phyloP scores from a whole-genome alignment of 2,113 vertebrate genomes.

The Scalopus aquaticus region DNA sequence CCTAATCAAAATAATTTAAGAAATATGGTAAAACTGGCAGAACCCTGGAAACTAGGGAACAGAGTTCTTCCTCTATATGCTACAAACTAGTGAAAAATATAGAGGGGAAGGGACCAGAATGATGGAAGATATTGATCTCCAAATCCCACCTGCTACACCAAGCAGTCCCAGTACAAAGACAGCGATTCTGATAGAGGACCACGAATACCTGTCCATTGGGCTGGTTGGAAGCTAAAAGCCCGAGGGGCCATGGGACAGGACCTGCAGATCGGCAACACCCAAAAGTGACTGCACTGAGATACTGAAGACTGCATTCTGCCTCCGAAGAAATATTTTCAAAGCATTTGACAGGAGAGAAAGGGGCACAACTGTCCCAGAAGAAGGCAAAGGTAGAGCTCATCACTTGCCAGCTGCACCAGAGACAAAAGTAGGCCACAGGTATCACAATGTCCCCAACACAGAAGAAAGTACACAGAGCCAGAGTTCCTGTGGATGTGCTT shows the following conservation, averaged over 20 bases:
- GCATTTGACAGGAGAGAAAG: not conserved
- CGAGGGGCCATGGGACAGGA: not conserved
- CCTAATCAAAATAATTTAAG: conserved; percentile 2
- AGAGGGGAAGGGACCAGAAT: not conserved
- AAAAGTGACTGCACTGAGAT: not conserved
- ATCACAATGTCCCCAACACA: not conserved
- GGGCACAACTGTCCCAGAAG: not conserved
- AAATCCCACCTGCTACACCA: not conserved
- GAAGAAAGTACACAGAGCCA: not conserved
- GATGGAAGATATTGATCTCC: not conserved
- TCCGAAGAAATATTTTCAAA: not conserved
- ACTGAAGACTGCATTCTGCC: not conserved
- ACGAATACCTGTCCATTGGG: not conserved
- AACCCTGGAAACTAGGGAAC: not conserved
- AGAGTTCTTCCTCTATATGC: not conserved
- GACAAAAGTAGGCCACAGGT: not conserved
- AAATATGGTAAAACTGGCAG: not conserved
- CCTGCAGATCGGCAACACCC: not conserved
- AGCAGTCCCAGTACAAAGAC: fast-evolving
- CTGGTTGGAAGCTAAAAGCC: not conserved
- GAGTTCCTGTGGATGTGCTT: not conserved
- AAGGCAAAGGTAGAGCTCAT: not conserved
- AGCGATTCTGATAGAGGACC: not conserved
- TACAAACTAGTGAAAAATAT: not conserved
- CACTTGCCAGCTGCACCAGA: not conserved